Conservation (phyloP, 2,888 invertebrate species). For the Seladonia tumulorum region DNA sequence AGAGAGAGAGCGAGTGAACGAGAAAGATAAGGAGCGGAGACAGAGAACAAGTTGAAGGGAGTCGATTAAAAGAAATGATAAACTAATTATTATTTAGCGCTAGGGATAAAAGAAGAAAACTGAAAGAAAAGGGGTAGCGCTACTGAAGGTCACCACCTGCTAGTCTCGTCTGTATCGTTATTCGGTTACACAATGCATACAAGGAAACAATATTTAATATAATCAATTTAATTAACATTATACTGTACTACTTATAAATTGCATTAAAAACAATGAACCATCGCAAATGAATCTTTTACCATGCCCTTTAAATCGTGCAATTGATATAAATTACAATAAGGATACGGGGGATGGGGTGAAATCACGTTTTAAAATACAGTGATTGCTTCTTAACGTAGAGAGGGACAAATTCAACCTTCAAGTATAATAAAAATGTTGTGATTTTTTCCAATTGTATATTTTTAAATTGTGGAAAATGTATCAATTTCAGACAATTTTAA, state of each 20-base stretch:
- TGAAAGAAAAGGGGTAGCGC: conserved; percentile 72
- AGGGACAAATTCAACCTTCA: no score
- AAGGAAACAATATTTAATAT: conserved; percentile 83
- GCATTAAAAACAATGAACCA: conserved; percentile 82
- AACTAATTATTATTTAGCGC: conserved; percentile 77
- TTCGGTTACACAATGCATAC: conserved; percentile 83
- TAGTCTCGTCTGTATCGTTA: conserved; percentile 83
- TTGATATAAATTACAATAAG: conserved; percentile 13
- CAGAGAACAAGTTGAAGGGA: conserved; percentile 44
- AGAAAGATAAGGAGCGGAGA: conserved; percentile 14
- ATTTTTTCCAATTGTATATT: no score
- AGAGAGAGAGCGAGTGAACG: neutral
- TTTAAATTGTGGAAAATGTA: no score
- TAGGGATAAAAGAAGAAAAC: conserved; percentile 71
- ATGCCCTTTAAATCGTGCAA: conserved; percentile 34
- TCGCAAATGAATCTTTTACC: conserved; percentile 65
- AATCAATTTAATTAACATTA: conserved; percentile 83
- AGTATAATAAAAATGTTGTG: no score
- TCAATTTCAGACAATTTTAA: no score
- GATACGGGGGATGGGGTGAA: neutral
- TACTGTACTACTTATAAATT: conserved; percentile 83
- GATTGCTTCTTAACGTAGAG: no score
- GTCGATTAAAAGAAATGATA: conserved; percentile 70
- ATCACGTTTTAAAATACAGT: neutral
- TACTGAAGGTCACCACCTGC: conserved; percentile 81